Conservation (phyloP, 2,113 vertebrate species). For the Nematolebias whitei region DNA sequence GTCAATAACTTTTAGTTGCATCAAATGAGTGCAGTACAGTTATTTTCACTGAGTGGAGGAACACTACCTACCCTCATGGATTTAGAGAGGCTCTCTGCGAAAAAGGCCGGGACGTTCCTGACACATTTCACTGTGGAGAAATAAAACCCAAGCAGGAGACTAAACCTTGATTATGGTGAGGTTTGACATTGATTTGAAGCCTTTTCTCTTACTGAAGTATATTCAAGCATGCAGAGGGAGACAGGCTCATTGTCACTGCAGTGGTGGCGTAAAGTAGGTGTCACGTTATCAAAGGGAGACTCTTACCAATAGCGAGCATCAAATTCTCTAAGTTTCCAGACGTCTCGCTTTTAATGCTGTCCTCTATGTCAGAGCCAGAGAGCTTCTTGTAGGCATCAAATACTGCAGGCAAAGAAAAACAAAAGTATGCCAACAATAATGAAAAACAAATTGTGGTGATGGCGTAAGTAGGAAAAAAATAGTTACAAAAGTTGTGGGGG, state of each 20-base stretch:
- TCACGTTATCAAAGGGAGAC: neutral
- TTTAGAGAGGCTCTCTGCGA: constrained; percentile 87
- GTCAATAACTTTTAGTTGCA: neutral
- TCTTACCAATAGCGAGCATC: constrained; percentile 91
- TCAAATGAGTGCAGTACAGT: neutral
- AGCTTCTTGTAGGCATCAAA: constrained; percentile 93
- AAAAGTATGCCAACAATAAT: too few species aligned
- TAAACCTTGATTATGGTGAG: neutral
- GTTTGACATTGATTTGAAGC: neutral
- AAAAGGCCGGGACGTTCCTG: constrained; percentile 87
- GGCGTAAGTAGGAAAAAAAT: constrained; percentile 2
- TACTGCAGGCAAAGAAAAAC: constrained; percentile 77
- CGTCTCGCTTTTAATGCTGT: constrained; percentile 91
- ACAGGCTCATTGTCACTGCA: neutral
- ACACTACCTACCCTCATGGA: constrained; percentile 87
- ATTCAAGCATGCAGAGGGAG: constrained; percentile 6
- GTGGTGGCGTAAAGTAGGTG: neutral
- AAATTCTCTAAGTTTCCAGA: constrained; percentile 89
- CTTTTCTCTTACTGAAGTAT: constrained; percentile 4
- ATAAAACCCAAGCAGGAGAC: neutral
- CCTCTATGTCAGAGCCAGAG: constrained; percentile 90
- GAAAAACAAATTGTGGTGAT: too few species aligned
- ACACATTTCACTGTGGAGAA: constrained; percentile 86
- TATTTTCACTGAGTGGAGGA: neutral
- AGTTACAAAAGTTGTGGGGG: too few species aligned